Base-by-base conservation (phyloP, 2,888 invertebrate species). In the Spodoptera exigua region DNA sequence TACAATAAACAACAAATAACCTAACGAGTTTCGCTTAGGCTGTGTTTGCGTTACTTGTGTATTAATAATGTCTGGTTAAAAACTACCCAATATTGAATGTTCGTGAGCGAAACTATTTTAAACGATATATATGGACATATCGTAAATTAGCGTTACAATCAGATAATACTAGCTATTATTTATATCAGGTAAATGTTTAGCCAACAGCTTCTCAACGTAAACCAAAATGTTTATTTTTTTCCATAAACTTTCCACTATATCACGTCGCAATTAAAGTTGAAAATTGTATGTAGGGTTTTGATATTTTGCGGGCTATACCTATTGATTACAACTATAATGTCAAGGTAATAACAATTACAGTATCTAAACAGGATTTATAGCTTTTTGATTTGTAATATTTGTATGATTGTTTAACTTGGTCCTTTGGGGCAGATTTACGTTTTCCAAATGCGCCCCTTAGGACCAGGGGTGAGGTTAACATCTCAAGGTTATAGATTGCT, bases 71-170 rank as follows among this genome's bases (percentile, higher is more conserved):
- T 67, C 45, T n/a, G 36, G 35, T 40, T 48, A 45, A 49, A 49
- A 11, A 37, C 37, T 18, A 27, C 1, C 27, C 7, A 18, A 9
- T 1, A 32, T n/a, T 7, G 34, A 27, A 9, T 44, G 17, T 43
- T 55, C 60, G 27, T 71, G 61, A 46, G 3, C 16, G 10, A 18
- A 34, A 66, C 48, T 18, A 21, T 48, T 70, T 66, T 32, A n/a
- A 32, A 54, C 11, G 16, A 14, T 17, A 11, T 17, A 11, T 17
- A 39, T 9, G 13, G 0, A 48, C 14, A 16, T 17, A 43, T 14
- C 35, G 17, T 58, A 36, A 54, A 47, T 64, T 56, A 41, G 46
- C 18, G 47, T 70, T 70, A 56, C 16, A 10, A 59, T 53, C 61
- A 43, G 69, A 69, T 69, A 9, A 48, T 1, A 27, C 12, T 18